Evolutionary conservation across 2,888 invertebrate species (phyloP).

Genomic region (Antitype chi): DNA sequence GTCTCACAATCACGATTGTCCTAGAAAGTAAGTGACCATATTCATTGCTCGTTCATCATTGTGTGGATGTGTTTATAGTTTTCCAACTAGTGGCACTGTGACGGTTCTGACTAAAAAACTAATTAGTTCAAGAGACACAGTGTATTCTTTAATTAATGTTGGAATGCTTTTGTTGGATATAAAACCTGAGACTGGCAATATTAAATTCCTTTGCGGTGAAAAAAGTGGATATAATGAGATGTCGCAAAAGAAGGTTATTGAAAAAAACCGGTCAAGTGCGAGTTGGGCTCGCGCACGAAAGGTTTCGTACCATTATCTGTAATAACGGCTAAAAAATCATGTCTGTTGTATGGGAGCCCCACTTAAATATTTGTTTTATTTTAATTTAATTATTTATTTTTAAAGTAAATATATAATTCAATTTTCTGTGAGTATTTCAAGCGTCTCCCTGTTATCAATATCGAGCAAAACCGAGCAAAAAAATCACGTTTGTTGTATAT

Average conservation of each 20-base stretch:
- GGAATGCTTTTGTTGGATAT: slow-evolving; percentile 47
- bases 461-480: no score
- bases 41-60: slow-evolving; percentile 70
- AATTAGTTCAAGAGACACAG: slow-evolving; percentile 38
- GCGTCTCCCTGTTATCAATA: no score
- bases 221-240: neutral
- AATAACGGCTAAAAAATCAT: no score
- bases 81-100: slow-evolving; percentile 50
- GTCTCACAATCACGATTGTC: slow-evolving; percentile 73
- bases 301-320: no score
- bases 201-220: slow-evolving; percentile 8
- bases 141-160: slow-evolving; percentile 43
- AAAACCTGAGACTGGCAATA: slow-evolving; percentile 18
- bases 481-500: no score
- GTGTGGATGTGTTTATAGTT: slow-evolving; percentile 57
- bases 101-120: slow-evolving; percentile 29
- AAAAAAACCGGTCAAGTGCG: no score
- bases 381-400: no score
- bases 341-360: no score
- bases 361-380: no score
- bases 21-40: slow-evolving; percentile 80
- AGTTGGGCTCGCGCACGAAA: no score
- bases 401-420: no score
- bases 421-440: no score
- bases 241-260: neutral